Evolutionary conservation across 2,797 vertebrate genomes (phyloP), one percentile per base, ranked within the genome.

Genomic region (Pelobates cultripes): DNA sequence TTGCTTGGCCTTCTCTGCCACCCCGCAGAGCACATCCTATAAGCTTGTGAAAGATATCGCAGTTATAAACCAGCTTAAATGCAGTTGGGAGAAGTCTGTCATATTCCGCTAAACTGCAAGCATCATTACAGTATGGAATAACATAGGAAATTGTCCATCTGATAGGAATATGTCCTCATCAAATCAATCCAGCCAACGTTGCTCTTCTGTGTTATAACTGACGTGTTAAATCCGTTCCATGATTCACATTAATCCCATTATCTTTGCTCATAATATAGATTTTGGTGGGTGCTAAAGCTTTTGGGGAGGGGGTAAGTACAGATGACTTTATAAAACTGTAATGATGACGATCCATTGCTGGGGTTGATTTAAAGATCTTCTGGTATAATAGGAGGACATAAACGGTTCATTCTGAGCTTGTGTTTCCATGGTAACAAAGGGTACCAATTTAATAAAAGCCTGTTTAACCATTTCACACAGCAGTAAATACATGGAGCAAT

Each of bases 371-470:
- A 90, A 90, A 87, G 89, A 89, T 90, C 91, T 87, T 89, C 86
- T 88, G 89, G 90, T 91, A 88, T 88, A 91, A 88, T 90, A 85
- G 86, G 91, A 87, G 90, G 43, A 89, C 92, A 87, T 87, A 87
- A 92, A 94, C 86, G 77, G 90, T 91, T 94, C 92, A 92, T 92
- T 91, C 92, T 92, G 87, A 89, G 91, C 92, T 92, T 91, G 88
- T 87, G 94, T 94, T 95, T 92, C 93, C 91, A 93, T 93, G 93
- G 94, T 92, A 94, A 95, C 94, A 92, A 89, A 90, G 89, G 90
- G 92, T 87, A 90, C 90, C 92, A 92, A 92, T 92, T 94, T 91
- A 91, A 92, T 93, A 90, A 92, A 51, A 91, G 93, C 90, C 90
- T 91, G 92, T 93, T 89, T 91, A 93, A 93, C 90, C 88, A 4